A percentile compares a stretch with the other conserved stretches of the same genome.
Evolutionary conservation across 2,888 invertebrate species (phyloP).

Genomic region (Gortyna flavago): DNA sequence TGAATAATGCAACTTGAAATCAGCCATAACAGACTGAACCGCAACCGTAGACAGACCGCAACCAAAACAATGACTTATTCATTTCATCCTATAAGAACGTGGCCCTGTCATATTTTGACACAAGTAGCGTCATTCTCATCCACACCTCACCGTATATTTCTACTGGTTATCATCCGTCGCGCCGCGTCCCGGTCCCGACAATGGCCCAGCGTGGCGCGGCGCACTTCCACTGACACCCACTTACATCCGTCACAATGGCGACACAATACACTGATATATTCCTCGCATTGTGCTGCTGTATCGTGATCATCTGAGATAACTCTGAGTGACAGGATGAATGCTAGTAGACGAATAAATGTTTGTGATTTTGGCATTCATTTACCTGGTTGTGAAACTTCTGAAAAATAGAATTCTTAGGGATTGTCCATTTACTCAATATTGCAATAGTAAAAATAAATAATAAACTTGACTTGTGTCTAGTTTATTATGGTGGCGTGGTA

Average conservation of each 20-base stretch:
- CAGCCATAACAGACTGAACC: neutral
- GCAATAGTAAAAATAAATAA: no score
- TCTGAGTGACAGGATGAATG: slow-evolving; percentile 40
- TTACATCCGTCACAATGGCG: slow-evolving; percentile 59
- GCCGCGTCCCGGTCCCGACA: slow-evolving; percentile 20
- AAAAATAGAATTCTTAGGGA: neutral
- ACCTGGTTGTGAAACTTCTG: neutral
- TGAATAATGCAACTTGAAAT: neutral
- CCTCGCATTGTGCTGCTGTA: slow-evolving; percentile 49
- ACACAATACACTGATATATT: slow-evolving; percentile 58
- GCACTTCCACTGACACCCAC: slow-evolving; percentile 36
- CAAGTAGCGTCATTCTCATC: neutral
- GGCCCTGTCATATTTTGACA: neutral
- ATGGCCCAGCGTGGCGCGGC: slow-evolving; percentile 30
- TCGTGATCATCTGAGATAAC: slow-evolving; percentile 56
- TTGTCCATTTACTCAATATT: no score
- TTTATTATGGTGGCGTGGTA: no score
- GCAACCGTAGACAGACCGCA: neutral
- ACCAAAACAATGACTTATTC: neutral
- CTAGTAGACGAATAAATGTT: slow-evolving; percentile 8
- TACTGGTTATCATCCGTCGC: neutral
- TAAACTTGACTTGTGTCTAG: neutral
- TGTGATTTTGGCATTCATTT: slow-evolving; percentile 11
- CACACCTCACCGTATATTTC: neutral
- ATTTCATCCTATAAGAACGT: neutral